A percentile compares a stretch with the other conserved stretches of the same genome.
These are phyloP conservation scores for Lepus townsendii DNA, from an alignment of 2,797 vertebrate species.

Conservation along the genomic window DNA sequence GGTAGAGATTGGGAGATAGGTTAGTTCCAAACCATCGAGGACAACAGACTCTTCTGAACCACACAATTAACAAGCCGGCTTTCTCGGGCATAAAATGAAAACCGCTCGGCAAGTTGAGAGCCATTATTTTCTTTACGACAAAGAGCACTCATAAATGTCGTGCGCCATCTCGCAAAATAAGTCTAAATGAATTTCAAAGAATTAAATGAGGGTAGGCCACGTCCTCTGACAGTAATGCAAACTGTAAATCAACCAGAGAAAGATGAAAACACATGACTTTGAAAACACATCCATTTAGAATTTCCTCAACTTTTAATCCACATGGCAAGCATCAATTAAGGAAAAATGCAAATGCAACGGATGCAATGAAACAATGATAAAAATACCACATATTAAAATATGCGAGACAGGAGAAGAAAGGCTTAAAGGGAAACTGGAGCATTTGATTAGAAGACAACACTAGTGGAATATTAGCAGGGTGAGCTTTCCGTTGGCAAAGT, in stretches of 20 bases:
- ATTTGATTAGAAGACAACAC: background rate
- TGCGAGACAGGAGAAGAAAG: background rate
- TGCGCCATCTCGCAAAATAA: background rate
- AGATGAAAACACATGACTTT: background rate
- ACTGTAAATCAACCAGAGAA: background rate
- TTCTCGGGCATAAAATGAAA: conserved; percentile 31
- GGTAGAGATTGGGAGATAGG: conserved; percentile 23
- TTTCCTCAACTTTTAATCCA: background rate
- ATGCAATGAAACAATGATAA: background rate
- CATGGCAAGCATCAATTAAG: background rate
- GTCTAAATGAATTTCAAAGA: conserved; percentile 21
- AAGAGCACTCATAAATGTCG: conserved; percentile 28
- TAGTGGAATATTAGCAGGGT: background rate
- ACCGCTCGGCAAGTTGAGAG: conserved; percentile 2
- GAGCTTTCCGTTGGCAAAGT: background rate
- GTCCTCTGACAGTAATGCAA: background rate
- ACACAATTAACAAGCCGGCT: conserved; percentile 40
- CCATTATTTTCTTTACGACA: conserved; percentile 45
- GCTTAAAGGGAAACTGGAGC: background rate
- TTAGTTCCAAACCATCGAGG: conserved; percentile 11
- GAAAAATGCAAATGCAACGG: background rate
- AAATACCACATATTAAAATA: background rate
- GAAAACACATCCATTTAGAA: background rate
- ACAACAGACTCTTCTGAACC: conserved; percentile 16
- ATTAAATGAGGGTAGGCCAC: background rate